phyloP scores from a whole-genome alignment of 2,113 vertebrate species.

The Origma solitaria region DNA sequence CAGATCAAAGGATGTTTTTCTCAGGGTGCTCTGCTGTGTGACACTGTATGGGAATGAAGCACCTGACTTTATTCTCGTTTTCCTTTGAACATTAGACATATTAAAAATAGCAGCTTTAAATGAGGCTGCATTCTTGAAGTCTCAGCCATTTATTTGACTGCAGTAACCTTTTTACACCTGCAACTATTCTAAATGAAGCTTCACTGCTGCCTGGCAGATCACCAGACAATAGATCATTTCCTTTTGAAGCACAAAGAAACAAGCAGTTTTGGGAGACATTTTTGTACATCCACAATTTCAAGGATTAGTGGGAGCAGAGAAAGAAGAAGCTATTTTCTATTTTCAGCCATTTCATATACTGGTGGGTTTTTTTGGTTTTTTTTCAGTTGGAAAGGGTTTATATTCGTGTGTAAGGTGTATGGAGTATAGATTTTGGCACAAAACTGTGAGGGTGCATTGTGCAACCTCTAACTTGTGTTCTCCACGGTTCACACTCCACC shows the following conservation, averaged over 20 bases:
- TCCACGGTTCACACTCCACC: neutral
- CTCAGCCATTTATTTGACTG: neutral
- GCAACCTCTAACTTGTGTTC: neutral
- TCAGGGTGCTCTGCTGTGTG: neutral
- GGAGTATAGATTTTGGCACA: neutral
- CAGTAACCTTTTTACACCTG: neutral
- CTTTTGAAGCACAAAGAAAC: neutral
- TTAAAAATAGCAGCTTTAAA: slow-evolving; percentile 1
- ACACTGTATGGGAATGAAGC: neutral
- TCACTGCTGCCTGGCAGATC: neutral
- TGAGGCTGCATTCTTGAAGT: neutral
- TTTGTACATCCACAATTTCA: neutral
- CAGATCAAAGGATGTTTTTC: slow-evolving; percentile 10
- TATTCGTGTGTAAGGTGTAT: neutral
- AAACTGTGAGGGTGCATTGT: neutral
- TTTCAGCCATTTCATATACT: neutral
- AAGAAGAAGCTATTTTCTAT: neutral
- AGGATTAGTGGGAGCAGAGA: neutral
- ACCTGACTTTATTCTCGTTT: neutral
- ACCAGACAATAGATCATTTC: neutral
- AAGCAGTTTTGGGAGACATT: neutral
- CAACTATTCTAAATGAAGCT: neutral
- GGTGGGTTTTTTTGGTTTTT: neutral
- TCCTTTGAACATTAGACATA: neutral
- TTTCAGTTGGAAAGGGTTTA: neutral